Base-by-base conservation (phyloP, 2,888 invertebrate species). In the Prostheceraeus crozeri region DNA sequence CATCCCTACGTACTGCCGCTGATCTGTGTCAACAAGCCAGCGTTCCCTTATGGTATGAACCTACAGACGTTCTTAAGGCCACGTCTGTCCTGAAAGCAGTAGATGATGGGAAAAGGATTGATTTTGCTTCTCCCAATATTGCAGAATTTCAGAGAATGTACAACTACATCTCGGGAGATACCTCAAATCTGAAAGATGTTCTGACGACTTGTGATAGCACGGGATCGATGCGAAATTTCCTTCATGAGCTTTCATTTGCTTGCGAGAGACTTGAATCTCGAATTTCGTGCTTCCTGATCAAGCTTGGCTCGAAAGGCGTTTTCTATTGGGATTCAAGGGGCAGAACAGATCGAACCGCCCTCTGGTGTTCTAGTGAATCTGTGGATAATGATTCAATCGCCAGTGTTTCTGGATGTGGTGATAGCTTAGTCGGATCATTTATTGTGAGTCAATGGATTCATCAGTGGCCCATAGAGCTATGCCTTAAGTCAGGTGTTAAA, bases 61-160 rank as follows among this genome's bases (percentile, higher is more conserved):
- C 90, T 1, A 89, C 90, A 0, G 90, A 90, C 69, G 78, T 83
- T 68, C 80, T 82, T 65, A 85, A 86, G 71, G 85, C 87, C 0
- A 74, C 77, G 0, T 87, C 85, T 74, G 83, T 56, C 14, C 2
- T 58, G 25, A 21, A 55, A 33, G 4, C 35, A 36, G 2, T 55
- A 6, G 16, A 55, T 11, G 14, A 14, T 4, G 4, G 19, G 2
- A 3, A 36, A 33, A 45, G 3, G 8, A 3, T 55, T 10, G 33
- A 55, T 6, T 19, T 36, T 14, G 36, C 36, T 35, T 55, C 55
- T 3, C 55, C 55, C 14, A 55, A 55, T 19, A 33, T 55, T 23
- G 16, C 23, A 2, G 55, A 55, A 55, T 55, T 55, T 35, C 3
- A 55, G 25, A 30, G 23, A n/a, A 2, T 55, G 10, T 14, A 54